Evolutionary conservation across 2,113 vertebrate species (phyloP), one percentile per base, ranked within the genome.

Genomic region (Zootoca vivipara): DNA sequence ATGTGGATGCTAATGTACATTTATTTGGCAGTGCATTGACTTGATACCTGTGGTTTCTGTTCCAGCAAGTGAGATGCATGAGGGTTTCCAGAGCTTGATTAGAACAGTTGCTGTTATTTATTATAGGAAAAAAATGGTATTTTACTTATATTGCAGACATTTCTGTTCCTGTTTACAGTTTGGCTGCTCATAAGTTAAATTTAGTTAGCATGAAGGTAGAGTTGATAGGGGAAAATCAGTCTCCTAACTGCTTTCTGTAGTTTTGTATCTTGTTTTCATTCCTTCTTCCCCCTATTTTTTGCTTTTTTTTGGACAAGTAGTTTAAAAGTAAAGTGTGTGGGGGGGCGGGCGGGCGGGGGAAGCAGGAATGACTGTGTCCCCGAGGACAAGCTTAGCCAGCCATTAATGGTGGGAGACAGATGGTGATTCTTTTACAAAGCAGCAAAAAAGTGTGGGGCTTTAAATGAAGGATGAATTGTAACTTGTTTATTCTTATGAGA

Each of bases 401-500:
- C 85, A 92, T 89, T 91, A 91, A 84, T 79, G 87, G 84, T 79
- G 30, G 58, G 87, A 89, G 78, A 82, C 84, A 92, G 89, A 89
- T 82, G 40, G 40, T 30, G 22, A 72, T 86, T 67, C 82, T 77
- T 88, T 91, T 89, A 46, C 35, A 85, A 93, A 90, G 77, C 75
- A 88, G 62, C 2, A 28, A 42, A 90, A 90, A 94, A 93, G 87
- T 85, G 58, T 22, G 82, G 75, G 52, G 67, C 93, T 93, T 93
- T 89, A 62, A 92, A 77, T 84, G 90, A 91, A 93, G 93, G 91
- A 92, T 93, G 92, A 94, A 92, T 84, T 83, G 82, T 89, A 92
- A 94, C 58, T 94, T 90, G 52, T 87, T 94, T 83, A 42, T 94
- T 94, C 91, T 91, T 93, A 89, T 86, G 90, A 96, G 92, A 94